Evolutionary conservation across 2,888 invertebrate species (phyloP).

Genomic region (Oxyteleia sp.): DNA sequence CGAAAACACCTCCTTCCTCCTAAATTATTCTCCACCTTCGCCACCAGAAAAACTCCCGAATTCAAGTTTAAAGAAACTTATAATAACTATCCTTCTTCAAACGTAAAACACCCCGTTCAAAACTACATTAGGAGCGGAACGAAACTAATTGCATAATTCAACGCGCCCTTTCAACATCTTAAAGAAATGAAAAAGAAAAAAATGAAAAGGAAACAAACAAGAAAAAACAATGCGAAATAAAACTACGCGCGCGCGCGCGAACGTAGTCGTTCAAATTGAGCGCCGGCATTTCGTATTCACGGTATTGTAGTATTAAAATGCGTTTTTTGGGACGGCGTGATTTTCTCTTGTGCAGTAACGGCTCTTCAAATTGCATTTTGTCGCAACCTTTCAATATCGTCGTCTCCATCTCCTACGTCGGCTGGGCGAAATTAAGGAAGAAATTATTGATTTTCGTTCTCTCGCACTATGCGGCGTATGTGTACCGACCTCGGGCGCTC

Average conservation of each 20-base stretch:
- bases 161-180: conserved; percentile 20
- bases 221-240: conserved; percentile 16
- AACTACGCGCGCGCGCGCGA: not conserved
- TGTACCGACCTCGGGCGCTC: conserved; percentile 73
- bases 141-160: conserved; percentile 68
- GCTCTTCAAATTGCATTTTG: conserved; percentile 72
- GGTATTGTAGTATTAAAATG: conserved; percentile 60
- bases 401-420: conserved; percentile 57
- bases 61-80: conserved; percentile 51
- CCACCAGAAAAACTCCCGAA: conserved; percentile 17
- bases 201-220: conserved; percentile 1
- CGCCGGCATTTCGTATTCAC: conserved; percentile 50
- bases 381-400: conserved; percentile 70
- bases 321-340: conserved; percentile 53
- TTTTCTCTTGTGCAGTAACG: conserved; percentile 52
- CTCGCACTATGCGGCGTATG: conserved; percentile 65
- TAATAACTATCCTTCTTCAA: conserved; percentile 17
- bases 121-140: conserved; percentile 52
- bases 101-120: conserved; percentile 26
- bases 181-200: conserved; percentile 14
- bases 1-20: too few species aligned
- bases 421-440: conserved; percentile 74
- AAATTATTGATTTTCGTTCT: conserved; percentile 75
- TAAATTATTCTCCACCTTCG: not conserved
- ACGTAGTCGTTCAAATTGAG: conserved; percentile 41